Conservation (phyloP, 2,113 vertebrate species). For the Pterocles gutturalis region DNA sequence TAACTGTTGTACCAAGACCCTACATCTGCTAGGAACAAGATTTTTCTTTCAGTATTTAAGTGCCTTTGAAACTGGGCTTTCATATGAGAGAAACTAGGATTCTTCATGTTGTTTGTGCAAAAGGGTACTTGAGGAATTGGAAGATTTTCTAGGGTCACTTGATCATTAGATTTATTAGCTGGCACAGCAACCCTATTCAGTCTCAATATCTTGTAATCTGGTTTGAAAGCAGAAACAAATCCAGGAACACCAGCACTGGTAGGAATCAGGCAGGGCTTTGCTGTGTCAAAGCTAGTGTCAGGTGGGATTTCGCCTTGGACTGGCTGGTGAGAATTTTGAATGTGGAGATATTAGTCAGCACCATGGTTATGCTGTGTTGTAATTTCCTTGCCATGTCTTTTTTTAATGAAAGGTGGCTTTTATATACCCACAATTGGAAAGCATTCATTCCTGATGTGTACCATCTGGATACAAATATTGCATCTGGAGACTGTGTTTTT, state of each 20-base stretch:
- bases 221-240: neutral
- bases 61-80: neutral
- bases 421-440: neutral
- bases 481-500: neutral
- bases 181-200: neutral
- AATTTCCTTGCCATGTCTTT: neutral
- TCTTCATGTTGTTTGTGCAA: neutral
- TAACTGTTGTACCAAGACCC: neutral
- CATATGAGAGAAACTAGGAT: accelerated
- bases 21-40: neutral
- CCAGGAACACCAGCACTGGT: neutral
- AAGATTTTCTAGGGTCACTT: neutral
- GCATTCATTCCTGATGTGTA: neutral
- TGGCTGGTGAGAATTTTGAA: neutral
- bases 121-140: neutral
- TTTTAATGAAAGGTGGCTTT: neutral
- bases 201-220: neutral
- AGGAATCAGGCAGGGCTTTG: neutral
- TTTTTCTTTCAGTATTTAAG: neutral
- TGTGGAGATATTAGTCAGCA: neutral
- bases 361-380: neutral
- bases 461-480: neutral
- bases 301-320: neutral
- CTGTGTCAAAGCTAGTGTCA: neutral
- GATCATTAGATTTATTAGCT: neutral